phyloP scores from a whole-genome alignment of 1,140 invertebrate species.

The Drosophila bipectinata region DNA sequence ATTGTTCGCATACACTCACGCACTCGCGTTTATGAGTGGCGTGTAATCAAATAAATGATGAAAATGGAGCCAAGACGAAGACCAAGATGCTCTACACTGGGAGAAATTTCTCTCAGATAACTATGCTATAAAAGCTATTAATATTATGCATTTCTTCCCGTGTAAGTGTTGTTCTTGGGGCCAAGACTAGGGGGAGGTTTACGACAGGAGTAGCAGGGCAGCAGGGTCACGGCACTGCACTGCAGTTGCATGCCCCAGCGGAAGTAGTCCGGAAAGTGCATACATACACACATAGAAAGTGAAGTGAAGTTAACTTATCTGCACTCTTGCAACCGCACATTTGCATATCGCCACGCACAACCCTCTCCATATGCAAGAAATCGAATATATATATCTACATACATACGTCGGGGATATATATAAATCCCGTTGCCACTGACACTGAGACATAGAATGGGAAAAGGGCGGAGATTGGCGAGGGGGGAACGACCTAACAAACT shows the following conservation, averaged over 20 bases:
- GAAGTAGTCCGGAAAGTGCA: constrained; percentile 58
- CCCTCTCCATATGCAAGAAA: not conserved
- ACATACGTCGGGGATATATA: not conserved
- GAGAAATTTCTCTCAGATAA: not conserved
- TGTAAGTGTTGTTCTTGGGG: constrained; percentile 17
- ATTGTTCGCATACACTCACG: constrained; percentile 53
- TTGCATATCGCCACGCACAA: constrained; percentile 43
- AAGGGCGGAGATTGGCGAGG: not conserved
- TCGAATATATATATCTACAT: not conserved
- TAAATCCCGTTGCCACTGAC: constrained; percentile 43
- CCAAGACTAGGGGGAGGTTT: not conserved
- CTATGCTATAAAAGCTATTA: not conserved
- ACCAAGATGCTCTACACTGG: constrained; percentile 26
- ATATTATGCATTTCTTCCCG: not conserved
- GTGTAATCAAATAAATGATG: constrained; percentile 63
- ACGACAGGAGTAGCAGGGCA: constrained; percentile 14
- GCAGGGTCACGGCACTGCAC: constrained; percentile 38
- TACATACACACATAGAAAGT: constrained; percentile 54
- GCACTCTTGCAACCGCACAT: constrained; percentile 32
- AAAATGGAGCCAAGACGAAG: constrained; percentile 46
- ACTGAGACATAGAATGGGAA: constrained; percentile 30
- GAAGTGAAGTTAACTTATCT: constrained; percentile 57
- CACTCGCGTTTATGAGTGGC: constrained; percentile 59
- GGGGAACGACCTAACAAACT: constrained; percentile 40
- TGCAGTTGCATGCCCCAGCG: constrained; percentile 54